A percentile compares a stretch with the other conserved stretches of the same genome.
phyloP scores from a whole-genome alignment of 2,113 vertebrate species.

The Bettongia penicillata region DNA sequence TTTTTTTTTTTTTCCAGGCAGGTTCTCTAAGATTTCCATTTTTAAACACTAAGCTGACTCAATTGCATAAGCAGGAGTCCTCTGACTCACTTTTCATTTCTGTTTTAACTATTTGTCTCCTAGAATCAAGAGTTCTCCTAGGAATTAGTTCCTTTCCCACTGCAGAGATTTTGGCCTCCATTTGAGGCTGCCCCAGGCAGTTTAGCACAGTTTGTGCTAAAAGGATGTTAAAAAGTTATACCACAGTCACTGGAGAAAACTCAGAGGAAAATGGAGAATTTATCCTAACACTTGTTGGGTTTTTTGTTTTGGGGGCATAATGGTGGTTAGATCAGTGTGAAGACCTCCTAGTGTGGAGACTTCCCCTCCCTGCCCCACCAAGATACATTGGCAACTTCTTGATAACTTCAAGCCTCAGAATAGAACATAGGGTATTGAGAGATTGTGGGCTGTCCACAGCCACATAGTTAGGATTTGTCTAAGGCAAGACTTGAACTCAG shows the following conservation, averaged over 20 bases:
- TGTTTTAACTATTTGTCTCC: conserved; percentile 40
- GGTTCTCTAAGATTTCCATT: conserved; percentile 67
- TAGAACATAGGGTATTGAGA: background rate
- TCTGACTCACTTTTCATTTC: conserved; percentile 81
- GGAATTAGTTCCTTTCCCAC: background rate
- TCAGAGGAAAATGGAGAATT: background rate
- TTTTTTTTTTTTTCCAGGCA: conserved; percentile 81
- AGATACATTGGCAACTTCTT: background rate
- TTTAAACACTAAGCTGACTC: conserved; percentile 81
- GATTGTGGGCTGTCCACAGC: background rate
- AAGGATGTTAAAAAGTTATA: background rate
- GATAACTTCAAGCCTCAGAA: background rate
- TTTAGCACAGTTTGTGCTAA: background rate
- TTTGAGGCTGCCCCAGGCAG: background rate
- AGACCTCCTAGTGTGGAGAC: background rate
- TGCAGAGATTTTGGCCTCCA: background rate
- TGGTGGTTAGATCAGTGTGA: background rate
- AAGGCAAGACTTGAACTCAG: background rate
- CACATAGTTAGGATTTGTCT: background rate
- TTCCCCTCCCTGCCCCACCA: background rate
- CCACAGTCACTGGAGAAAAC: background rate
- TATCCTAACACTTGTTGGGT: background rate
- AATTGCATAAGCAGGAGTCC: conserved; percentile 73
- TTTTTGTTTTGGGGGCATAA: background rate
- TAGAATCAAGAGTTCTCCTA: background rate